Evolutionary conservation across 2,113 vertebrate species (phyloP).

Genomic region (Speoplatyrhinus poulsoni): DNA sequence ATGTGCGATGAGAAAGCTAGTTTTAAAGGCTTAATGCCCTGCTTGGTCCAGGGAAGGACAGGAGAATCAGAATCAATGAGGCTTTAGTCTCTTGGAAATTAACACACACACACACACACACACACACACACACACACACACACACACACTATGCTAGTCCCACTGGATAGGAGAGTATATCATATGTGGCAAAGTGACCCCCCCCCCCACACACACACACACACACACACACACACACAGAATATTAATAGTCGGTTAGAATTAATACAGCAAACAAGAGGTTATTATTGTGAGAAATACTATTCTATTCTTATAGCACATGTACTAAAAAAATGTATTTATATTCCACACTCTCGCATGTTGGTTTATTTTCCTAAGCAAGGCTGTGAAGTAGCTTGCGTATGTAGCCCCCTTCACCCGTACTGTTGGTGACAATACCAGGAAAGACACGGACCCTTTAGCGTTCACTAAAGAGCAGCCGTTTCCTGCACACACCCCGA

Average conservation of each 20-base stretch:
- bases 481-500: constrained; percentile 49
- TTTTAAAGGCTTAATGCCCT: constrained; percentile 75
- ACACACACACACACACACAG: constrained; percentile 40
- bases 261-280: no score
- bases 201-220: not conserved
- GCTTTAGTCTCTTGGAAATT: constrained; percentile 69
- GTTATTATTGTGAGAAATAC: no score
- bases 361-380: constrained; percentile 3
- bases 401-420: constrained; percentile 25
- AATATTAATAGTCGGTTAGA: constrained; percentile 32
- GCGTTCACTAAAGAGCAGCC: constrained; percentile 46
- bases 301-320: no score
- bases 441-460: constrained; percentile 52
- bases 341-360: no score
- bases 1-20: constrained; percentile 73
- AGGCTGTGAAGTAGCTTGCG: constrained; percentile 54
- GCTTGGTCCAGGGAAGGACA: constrained; percentile 63
- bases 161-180: not conserved
- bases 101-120: constrained; percentile 39
- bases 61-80: constrained; percentile 70
- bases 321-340: no score
- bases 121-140: constrained; percentile 34
- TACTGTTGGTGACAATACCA: constrained; percentile 47
- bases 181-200: not conserved
- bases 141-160: not conserved